Evolutionary conservation across 2,888 invertebrate species (phyloP).

Genomic region (Acholoe squamosa): DNA sequence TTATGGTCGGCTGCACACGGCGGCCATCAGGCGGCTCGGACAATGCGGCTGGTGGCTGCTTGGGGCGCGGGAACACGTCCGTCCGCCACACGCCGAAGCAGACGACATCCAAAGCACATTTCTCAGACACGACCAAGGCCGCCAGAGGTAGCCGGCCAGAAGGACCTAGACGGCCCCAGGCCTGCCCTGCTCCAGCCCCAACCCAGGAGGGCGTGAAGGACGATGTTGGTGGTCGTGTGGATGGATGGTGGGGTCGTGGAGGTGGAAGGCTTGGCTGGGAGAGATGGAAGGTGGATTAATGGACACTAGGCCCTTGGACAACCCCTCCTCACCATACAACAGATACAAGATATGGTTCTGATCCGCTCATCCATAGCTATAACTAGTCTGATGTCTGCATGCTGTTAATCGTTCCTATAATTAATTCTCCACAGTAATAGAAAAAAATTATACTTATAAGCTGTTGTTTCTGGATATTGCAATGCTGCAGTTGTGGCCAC

Average conservation of each 20-base stretch:
- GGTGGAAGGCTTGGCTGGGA: not conserved
- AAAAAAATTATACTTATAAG: not conserved
- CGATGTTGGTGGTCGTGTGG: not conserved
- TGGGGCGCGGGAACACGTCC: slow-evolving; percentile 47
- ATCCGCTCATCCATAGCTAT: not conserved
- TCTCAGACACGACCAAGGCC: slow-evolving; percentile 54
- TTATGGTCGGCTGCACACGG: not conserved
- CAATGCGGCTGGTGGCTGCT: slow-evolving; percentile 49
- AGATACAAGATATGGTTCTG: slow-evolving; percentile 1
- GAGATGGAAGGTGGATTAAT: not conserved
- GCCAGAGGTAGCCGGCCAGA: slow-evolving; percentile 12
- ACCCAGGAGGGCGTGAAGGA: slow-evolving; percentile 25
- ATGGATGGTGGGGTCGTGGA: slow-evolving; percentile 25
- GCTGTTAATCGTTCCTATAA: not conserved
- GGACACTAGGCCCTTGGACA: not conserved
- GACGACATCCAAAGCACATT: slow-evolving; percentile 57
- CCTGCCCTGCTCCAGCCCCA: not conserved
- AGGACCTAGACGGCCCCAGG: slow-evolving; percentile 30
- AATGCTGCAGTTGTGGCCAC: not conserved
- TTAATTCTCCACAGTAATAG: not conserved
- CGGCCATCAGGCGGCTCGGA: slow-evolving; percentile 20
- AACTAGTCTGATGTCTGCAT: not conserved
- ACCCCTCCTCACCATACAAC: not conserved
- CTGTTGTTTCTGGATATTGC: not conserved
- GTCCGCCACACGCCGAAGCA: slow-evolving; percentile 12